These are phyloP conservation scores for Beaufortia kweichowensis DNA, from an alignment of 2,113 vertebrate genomes.

Conservation along the genomic window DNA sequence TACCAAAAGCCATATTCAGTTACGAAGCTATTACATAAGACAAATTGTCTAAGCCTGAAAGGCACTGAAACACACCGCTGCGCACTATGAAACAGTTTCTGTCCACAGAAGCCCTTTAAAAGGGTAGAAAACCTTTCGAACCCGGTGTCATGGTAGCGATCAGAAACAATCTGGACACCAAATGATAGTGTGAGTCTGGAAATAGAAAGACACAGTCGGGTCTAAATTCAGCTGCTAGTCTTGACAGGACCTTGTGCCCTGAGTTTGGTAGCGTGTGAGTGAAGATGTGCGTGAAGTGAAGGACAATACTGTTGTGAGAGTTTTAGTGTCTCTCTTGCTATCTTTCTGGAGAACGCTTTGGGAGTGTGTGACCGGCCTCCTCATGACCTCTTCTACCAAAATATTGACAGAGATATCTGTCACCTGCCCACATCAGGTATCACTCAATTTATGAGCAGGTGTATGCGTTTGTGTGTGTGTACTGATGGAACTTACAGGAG, in stretches of 20 bases:
- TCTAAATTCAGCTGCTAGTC: constrained; percentile 10
- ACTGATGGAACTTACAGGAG: constrained; percentile 3
- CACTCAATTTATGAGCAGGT: constrained; percentile 40
- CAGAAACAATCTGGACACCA: not conserved
- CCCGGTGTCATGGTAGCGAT: not conserved
- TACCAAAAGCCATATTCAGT: constrained; percentile 46
- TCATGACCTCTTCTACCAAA: constrained; percentile 16
- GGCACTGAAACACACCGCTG: not conserved
- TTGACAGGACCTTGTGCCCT: not conserved
- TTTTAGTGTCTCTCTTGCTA: not conserved
- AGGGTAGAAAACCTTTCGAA: not conserved
- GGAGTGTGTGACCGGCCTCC: constrained; percentile 10
- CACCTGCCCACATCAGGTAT: constrained; percentile 37
- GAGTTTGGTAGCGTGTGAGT: not conserved
- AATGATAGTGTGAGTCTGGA: not conserved
- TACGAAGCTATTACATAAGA: constrained; percentile 54
- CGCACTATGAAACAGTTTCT: not conserved
- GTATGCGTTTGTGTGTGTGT: constrained; percentile 15
- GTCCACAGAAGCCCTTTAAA: not conserved
- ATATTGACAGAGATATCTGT: constrained; percentile 35
- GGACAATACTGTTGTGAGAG: not conserved
- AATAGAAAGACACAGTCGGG: not conserved
- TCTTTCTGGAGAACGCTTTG: constrained; percentile 6
- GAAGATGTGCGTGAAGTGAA: constrained; percentile 1
- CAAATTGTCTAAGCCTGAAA: constrained; percentile 36